Evolutionary conservation across 2,797 vertebrate genomes (phyloP).

Genomic region (Malacoctenus gilli): DNA sequence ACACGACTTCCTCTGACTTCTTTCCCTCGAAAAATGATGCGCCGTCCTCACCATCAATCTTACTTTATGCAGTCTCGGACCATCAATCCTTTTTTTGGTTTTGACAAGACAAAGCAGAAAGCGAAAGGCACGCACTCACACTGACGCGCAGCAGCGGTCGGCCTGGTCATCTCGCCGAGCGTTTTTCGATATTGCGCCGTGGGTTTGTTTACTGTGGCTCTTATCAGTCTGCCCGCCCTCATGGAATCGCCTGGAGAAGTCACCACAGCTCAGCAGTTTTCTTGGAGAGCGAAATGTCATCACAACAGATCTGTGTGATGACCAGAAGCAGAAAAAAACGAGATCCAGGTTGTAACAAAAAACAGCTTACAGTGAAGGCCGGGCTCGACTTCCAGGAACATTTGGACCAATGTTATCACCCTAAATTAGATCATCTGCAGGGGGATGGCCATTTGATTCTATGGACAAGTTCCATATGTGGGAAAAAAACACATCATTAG

Average conservation of each 20-base stretch:
- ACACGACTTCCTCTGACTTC: slow-evolving; percentile 37
- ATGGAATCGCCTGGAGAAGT: slow-evolving; percentile 21
- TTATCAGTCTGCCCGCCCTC: slow-evolving; percentile 15
- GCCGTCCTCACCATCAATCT: no score
- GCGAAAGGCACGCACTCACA: no score
- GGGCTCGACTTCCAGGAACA: slow-evolving; percentile 12
- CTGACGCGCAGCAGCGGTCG: no score
- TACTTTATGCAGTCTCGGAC: no score
- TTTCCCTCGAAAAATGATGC: no score
- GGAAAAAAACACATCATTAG: no score
- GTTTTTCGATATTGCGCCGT: not conserved
- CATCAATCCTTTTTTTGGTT: slow-evolving; percentile 3
- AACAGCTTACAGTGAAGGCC: not conserved
- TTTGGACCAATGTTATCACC: slow-evolving; percentile 5
- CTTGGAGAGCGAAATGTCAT: slow-evolving; percentile 23
- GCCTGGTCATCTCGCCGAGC: not conserved
- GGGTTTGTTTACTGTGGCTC: not conserved
- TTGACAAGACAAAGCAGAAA: no score
- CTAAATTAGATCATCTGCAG: not conserved
- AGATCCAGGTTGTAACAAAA: slow-evolving; percentile 13
- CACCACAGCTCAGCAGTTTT: slow-evolving; percentile 11
- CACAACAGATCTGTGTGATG: slow-evolving; percentile 32
- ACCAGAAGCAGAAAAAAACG: slow-evolving; percentile 17
- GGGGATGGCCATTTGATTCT: not conserved
- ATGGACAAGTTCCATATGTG: slow-evolving; percentile 6